Evolutionary conservation across 2,888 invertebrate genomes (phyloP), one percentile per base, ranked within the genome.

Genomic region (Miltochrista miniata): DNA sequence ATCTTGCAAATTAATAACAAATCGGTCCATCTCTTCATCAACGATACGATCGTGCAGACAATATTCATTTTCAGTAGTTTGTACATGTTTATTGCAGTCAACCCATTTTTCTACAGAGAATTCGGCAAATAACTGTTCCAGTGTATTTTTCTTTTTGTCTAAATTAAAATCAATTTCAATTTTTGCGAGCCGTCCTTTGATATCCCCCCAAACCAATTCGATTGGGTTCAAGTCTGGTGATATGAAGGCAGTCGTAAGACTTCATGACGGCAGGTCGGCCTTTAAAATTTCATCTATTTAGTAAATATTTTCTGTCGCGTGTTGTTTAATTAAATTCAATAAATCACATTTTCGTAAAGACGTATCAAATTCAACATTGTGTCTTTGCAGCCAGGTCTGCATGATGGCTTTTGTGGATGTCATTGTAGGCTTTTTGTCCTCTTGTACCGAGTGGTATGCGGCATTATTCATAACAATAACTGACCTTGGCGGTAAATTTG

Each of bases 371-470:
- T 29, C 30, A 31, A 45, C 31, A 10, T 38, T 31, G 12, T 37
- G 45, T 45, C 38, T 30, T 30, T 30, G 45, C 29, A 45, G 31
- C 45, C 45, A 45, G 4, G 37, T n/a, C 12, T 35, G 44, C 44
- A 44, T 44, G 24, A 12, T 13, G n/a, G 44, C 24, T 29, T 44
- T 36, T n/a, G 44, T 44, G 13, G 44, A 44, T 12, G 36, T n/a
- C 44, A 46, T 33, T 1, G 39, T 47, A 5, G 33, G 46, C 29
- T 40, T 40, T 35, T 47, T 47, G 12, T 47, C 40, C 7, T 29
- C 37, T 9, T 24, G 45, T 13, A 45, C 37, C 11, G 30, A 37
- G 29, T 45, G 36, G 37, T 45, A 37, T 29, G 37, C 18, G 18
- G 18, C 18, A 24, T 24, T 24, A 24, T 24, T 5, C 18, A 24